Percentiles rank a stretch among this genome's conserved stretches.
These are phyloP conservation scores for Diaphora mendica DNA, from an alignment of 2,888 invertebrate genomes.

Conservation along the genomic window DNA sequence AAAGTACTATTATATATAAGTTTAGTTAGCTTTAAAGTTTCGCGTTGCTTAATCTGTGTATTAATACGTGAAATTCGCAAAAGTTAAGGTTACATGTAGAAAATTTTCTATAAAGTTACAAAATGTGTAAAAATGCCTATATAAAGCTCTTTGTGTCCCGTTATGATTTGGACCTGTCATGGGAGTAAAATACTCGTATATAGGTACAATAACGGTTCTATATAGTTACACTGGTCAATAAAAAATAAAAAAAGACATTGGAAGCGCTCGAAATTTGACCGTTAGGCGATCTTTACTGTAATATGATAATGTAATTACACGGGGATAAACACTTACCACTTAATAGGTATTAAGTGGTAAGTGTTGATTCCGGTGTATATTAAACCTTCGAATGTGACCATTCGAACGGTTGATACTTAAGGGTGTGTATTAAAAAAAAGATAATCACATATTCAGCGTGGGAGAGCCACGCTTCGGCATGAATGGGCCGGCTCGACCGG, in stretches of 20 bases:
- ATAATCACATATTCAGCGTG: too few relatives aligned
- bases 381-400: neutral
- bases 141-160: neutral
- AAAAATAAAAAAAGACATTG: neutral
- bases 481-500: too few relatives aligned
- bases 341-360: neutral
- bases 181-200: too few relatives aligned
- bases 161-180: too few relatives aligned
- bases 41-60: neutral
- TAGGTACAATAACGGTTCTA: too few relatives aligned
- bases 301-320: neutral
- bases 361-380: too few relatives aligned
- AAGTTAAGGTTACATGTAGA: too few relatives aligned
- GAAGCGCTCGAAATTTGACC: neutral
- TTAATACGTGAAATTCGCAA: neutral
- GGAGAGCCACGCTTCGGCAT: too few relatives aligned
- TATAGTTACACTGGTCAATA: neutral
- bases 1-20: too few relatives aligned
- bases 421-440: neutral
- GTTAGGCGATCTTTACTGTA: neutral
- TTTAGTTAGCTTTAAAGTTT: too few relatives aligned
- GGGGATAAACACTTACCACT: neutral
- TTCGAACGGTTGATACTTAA: neutral
- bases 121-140: neutral
- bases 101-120: too few relatives aligned